These are phyloP conservation scores for Mastacembelus armatus DNA, from an alignment of 2,797 vertebrate species.

Conservation along the genomic window DNA sequence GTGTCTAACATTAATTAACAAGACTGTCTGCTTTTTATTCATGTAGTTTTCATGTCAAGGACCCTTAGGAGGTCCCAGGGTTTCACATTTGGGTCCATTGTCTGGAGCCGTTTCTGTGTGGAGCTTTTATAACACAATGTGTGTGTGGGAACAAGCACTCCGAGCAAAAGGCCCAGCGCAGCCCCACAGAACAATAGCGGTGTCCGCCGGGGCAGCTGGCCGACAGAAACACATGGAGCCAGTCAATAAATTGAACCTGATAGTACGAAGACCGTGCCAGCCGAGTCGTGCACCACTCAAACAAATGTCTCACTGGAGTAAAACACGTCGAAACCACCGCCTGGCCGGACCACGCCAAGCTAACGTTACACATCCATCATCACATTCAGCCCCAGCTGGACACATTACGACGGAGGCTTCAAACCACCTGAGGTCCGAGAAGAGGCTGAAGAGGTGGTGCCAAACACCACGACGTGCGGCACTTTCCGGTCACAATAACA, in stretches of 20 bases:
- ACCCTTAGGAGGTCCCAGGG: background rate
- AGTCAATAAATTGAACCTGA: constrained; percentile 6
- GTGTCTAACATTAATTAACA: too few relatives aligned
- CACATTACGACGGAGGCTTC: constrained; percentile 16
- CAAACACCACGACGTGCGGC: fast-evolving
- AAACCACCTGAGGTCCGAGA: background rate
- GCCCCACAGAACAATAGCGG: constrained; percentile 62
- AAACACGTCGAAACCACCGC: constrained; percentile 27
- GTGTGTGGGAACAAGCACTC: constrained; percentile 36
- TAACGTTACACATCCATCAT: constrained; percentile 54
- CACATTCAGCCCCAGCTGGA: constrained; percentile 15
- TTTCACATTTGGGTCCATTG: background rate
- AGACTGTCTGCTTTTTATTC: too few relatives aligned
- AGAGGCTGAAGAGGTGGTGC: background rate
- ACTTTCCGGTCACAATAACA: background rate
- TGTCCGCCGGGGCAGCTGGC: background rate
- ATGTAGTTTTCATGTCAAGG: background rate
- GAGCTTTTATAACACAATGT: constrained; percentile 41
- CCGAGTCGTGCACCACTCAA: fast-evolving
- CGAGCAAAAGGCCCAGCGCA: constrained; percentile 49
- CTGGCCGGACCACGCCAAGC: constrained; percentile 30
- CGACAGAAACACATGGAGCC: constrained; percentile 10
- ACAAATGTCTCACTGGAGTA: background rate
- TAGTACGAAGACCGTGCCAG: background rate
- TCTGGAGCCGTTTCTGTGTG: background rate